Base-by-base conservation (phyloP, 1,140 invertebrate genomes). In the Apocrypta bakeri region DNA sequence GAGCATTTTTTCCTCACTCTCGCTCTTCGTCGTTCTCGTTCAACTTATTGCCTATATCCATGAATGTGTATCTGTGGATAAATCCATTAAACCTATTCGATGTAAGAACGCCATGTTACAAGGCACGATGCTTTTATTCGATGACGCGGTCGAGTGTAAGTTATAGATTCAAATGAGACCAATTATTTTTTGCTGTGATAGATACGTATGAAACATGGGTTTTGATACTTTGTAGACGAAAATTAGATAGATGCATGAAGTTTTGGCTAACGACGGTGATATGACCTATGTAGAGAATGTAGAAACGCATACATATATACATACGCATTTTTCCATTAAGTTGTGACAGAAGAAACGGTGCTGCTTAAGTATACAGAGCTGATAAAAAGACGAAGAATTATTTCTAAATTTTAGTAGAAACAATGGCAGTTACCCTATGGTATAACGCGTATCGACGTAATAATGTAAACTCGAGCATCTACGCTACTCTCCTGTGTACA, bases 231-330 rank as follows among this genome's bases (percentile, higher is more conserved):
- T 69, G 74, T 76, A 82, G 66, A 76, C 12, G 68, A 77, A 21
- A 82, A 37, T 76, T 69, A 77, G 73, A 77, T 76, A 82, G 74
- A 76, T 82, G 81, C 81, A 82, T 82, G 81, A 77, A 77, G 42
- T 66, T 74, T 14, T 74, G 31, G n/a, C 73, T 79, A 31, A 77
- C 64, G 31, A 40, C 37, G 11, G 12, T 29, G 11, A 66, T 66
- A 12, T 29, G n/a, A 66, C 31, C 37, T 64, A 4, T 77, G 11
- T 77, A 40, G 29, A 77, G n/a, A 63, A 33, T 0, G 63, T 63
- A 76, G 29, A 76, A 6, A 76, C n/a, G 24, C 42, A 61, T 33
- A 76, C n/a, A 29, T 33, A 37, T 27, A 74, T 12, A 33, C 14
- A 73, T 37, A 42, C 11, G 11, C n/a, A 66, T 25, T 25, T 72